Percentiles rank a stretch among this genome's conserved stretches.
Conservation (phyloP, 2,797 vertebrate species). For the Momotus momota region DNA sequence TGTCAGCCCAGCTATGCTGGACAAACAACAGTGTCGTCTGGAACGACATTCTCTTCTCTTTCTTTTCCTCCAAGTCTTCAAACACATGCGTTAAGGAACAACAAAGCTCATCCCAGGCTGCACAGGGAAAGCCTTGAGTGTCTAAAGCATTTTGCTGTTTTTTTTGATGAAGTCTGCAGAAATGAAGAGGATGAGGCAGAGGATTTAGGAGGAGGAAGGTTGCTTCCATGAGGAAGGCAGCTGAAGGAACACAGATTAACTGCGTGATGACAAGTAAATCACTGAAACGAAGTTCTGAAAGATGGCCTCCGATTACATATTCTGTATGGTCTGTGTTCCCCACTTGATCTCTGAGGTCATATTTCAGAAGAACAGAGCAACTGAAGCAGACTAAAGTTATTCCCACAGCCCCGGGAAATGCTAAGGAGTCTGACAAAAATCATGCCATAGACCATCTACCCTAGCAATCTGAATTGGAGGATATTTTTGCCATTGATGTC, state of each 20-base stretch:
- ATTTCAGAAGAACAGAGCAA: constrained; percentile 38
- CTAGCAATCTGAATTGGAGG: not conserved
- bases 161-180: not conserved
- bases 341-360: not conserved
- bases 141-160: not conserved
- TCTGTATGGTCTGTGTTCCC: not conserved
- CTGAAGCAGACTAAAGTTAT: not conserved
- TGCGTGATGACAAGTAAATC: not conserved
- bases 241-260: not conserved
- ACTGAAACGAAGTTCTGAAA: not conserved
- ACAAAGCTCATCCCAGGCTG: not conserved
- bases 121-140: not conserved
- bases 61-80: not conserved
- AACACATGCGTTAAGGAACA: rapidly evolving
- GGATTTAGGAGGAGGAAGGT: not conserved
- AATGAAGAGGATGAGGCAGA: not conserved
- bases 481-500: not conserved
- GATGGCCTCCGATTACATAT: not conserved
- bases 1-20: not conserved
- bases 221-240: not conserved
- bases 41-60: not conserved
- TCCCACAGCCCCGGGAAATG: not conserved
- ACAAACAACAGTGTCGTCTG: not conserved
- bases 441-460: not conserved
- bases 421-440: not conserved